These are phyloP conservation scores for Morpho deidamia DNA, from an alignment of 2,888 invertebrate species.

Conservation along the genomic window DNA sequence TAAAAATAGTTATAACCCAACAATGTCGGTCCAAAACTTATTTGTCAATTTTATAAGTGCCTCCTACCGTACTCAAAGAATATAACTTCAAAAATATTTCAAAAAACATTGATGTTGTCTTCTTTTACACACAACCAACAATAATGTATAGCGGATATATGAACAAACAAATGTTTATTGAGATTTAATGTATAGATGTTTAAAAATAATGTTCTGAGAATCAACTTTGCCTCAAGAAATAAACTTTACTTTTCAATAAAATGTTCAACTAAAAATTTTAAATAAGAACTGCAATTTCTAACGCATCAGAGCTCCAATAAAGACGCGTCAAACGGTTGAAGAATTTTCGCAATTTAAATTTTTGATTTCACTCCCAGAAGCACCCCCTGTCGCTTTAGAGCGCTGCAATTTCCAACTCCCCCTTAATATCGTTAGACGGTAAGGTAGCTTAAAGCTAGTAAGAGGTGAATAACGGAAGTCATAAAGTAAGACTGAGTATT, in stretches of 20 bases:
- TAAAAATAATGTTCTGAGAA: no score
- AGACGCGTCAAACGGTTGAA: slow-evolving; percentile 49
- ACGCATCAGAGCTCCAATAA: slow-evolving; percentile 47
- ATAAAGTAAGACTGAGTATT: slow-evolving; percentile 45
- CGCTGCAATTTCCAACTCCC: slow-evolving; percentile 47
- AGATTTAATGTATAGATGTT: no score
- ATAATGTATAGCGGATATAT: no score
- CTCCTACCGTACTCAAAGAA: no score
- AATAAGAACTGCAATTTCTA: slow-evolving; percentile 29
- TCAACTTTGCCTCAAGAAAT: background rate
- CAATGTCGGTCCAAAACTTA: no score
- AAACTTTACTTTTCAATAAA: slow-evolving; percentile 7
- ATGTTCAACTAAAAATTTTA: slow-evolving; percentile 18
- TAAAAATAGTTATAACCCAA: no score
- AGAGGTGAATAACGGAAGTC: slow-evolving; percentile 41
- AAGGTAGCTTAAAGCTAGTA: slow-evolving; percentile 43
- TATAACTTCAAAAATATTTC: no score
- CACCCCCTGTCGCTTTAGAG: slow-evolving; percentile 42
- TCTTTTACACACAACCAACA: no score
- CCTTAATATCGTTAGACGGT: slow-evolving; percentile 52
- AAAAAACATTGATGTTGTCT: no score
- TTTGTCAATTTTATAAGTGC: no score
- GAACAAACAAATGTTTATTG: no score
- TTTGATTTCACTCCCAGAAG: slow-evolving; percentile 54
- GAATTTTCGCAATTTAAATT: slow-evolving; percentile 65